A percentile compares a stretch with the other conserved stretches of the same genome.
These are phyloP conservation scores for Nebria ingens DNA, from an alignment of 1,140 invertebrate genomes.

Conservation along the genomic window DNA sequence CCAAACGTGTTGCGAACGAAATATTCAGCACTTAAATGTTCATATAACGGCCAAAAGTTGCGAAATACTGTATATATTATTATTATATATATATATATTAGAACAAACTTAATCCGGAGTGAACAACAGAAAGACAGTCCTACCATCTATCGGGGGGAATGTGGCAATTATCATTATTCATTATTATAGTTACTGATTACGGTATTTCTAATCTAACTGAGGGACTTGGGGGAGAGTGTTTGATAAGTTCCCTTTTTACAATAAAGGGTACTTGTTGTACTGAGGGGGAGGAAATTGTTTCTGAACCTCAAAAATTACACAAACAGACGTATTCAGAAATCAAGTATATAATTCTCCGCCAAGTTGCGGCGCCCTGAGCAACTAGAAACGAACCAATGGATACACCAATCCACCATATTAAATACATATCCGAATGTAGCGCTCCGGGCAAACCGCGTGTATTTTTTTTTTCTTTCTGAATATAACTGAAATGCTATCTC, in stretches of 20 bases:
- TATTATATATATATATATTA: conserved; percentile 11
- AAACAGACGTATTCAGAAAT: conserved; percentile 9
- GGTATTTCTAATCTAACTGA: conserved; percentile 1
- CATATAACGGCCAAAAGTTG: conserved; percentile 26
- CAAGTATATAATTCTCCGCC: conserved; percentile 2
- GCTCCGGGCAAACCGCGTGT: not conserved
- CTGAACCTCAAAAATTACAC: conserved; percentile 6
- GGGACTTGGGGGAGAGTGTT: not conserved
- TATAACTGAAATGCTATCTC: not conserved
- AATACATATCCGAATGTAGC: no score
- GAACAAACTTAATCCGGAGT: conserved; percentile 12
- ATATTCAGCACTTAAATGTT: conserved; percentile 17
- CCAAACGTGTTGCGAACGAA: conserved; percentile 19
- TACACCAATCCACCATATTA: no score
- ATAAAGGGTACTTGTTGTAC: no score
- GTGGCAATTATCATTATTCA: not conserved
- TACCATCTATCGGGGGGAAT: conserved; percentile 8
- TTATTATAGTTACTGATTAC: conserved; percentile 7
- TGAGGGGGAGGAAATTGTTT: not conserved
- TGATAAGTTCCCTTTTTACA: no score
- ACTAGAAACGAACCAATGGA: not conserved
- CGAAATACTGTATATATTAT: conserved; percentile 1
- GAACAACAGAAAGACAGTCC: conserved; percentile 9
- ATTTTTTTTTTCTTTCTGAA: not conserved
- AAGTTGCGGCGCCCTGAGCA: not conserved